Base-by-base conservation (phyloP, 2,113 vertebrate species). In the Pelmatolapia mariae region DNA sequence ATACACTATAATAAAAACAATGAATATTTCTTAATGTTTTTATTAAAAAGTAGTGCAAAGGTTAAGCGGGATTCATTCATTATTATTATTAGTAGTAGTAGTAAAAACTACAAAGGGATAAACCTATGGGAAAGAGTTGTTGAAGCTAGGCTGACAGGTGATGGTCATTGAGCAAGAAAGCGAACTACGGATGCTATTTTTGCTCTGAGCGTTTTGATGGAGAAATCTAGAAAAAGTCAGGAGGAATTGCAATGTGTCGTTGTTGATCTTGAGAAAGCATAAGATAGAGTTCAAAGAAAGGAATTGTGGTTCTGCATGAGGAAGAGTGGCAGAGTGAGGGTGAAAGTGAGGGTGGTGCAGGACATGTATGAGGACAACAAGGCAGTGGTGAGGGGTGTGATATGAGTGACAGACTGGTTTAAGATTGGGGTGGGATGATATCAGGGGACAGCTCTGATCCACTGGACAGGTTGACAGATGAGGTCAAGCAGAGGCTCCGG, bases 61-160 rank as follows among this genome's bases (percentile, higher is more conserved):
- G 63, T 15, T 71, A 24, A 43, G 6, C 4, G 1, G 63, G 36
- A 40, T 66, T 38, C 33, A 66, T 68, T 38, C 63, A 38, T 38
- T 22, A 0, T 7, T n/a, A 66, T 0, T 38, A 56, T 0, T 50
- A 4, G 0, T 0, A 68, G 0, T 22, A 68, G 7, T 40, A 71
- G 7, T 68, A 68, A 13, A 38, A 22, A 22, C 3, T 40, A 22
- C 63, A 68, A 38, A 22, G 11, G 1, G 33, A 68, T 38, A 22
- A 68, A 38, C 33, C 63, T 40, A 13, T 38, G 3, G 33, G 19
- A 22, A 22, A 66, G 31, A n/a, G 31, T n/a, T 38, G 1, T 36
- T 66, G 31, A 36, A 66, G 61, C 61, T 66, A 66, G 61, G 61
- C 31, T 38, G 61, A 66, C 31, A 22, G 61, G 61, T 68, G 63